phyloP scores from a whole-genome alignment of 2,888 invertebrate species.

The Empis stercorea region DNA sequence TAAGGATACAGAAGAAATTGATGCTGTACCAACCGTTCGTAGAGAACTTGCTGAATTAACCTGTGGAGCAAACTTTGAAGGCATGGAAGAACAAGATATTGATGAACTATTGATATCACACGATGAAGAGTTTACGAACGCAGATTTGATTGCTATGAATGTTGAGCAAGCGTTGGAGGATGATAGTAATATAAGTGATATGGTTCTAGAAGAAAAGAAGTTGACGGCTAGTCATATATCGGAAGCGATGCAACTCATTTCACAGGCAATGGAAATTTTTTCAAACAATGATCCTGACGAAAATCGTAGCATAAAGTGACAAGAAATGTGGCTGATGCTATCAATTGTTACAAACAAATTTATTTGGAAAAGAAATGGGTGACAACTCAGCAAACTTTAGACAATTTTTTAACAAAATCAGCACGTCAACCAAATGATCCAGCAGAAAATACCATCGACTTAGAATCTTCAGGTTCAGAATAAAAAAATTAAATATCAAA shows the following conservation, averaged over 20 bases:
- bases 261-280: constrained; percentile 3
- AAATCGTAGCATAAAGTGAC: constrained; percentile 2
- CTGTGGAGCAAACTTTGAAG: constrained; percentile 6
- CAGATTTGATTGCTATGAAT: constrained; percentile 1
- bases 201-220: constrained; percentile 3
- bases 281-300: not conserved
- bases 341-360: constrained; percentile 2
- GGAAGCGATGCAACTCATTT: constrained; percentile 2
- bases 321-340: not conserved
- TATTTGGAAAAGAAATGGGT: not conserved
- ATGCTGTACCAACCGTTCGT: constrained; percentile 3
- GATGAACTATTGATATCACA: constrained; percentile 3
- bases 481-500: too few species aligned
- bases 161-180: not conserved
- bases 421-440: not conserved
- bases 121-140: not conserved
- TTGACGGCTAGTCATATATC: constrained; percentile 1
- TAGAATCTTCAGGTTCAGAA: not conserved
- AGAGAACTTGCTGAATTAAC: constrained; percentile 10
- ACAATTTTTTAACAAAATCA: not conserved
- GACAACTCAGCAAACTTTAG: not conserved
- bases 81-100: constrained; percentile 3
- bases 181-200: not conserved
- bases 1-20: constrained; percentile 3
- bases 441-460: not conserved